Evolutionary conservation across 2,113 vertebrate species (phyloP), one percentile per base, ranked within the genome.

Genomic region (Cromileptes altivelis): DNA sequence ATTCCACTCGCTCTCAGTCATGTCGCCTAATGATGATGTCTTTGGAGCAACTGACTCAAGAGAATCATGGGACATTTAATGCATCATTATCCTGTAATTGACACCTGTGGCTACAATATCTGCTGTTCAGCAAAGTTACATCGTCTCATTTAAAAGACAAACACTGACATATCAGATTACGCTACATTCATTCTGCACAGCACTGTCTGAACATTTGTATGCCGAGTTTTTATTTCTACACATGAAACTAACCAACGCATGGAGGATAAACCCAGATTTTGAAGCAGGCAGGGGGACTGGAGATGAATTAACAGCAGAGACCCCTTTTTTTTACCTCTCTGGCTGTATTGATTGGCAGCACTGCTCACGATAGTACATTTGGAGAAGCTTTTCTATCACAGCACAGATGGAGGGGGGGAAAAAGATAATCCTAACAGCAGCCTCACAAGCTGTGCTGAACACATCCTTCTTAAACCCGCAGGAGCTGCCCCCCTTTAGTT

Each of bases 281-380:
- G 14, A 56, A 63, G 78, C n/a, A 65, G 70, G 65, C 70, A 78
- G 76, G 74, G 76, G 82, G 75, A 87, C 65, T 81, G 74, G 78
- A 86, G 70, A 47, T 18, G 25, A 86, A 81, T 50, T 63, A 69
- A 82, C 70, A 73, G 57, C 33, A 81, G 77, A 88, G 81, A 86
- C 57, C 71, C 69, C 81, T 56, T 40, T 81, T 82, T 87, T 86
- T 85, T 74, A 75, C 60, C 85, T 83, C 78, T 84, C 9, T 49
- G 89, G 78, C 67, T 77, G 83, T 93, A 93, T 94, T 93, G 93
- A 95, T 92, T 90, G 90, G 88, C 85, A 88, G 84, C 65, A 68
- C 82, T 78, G 90, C 90, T 81, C 91, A 85, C 33, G 69, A 84
- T 81, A 83, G 86, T 72, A 72, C 88, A 88, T 91, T 90, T 80